Evolutionary conservation across 2,113 vertebrate genomes (phyloP), one percentile per base, ranked within the genome.

Genomic region (Neopipo cinnamomea): DNA sequence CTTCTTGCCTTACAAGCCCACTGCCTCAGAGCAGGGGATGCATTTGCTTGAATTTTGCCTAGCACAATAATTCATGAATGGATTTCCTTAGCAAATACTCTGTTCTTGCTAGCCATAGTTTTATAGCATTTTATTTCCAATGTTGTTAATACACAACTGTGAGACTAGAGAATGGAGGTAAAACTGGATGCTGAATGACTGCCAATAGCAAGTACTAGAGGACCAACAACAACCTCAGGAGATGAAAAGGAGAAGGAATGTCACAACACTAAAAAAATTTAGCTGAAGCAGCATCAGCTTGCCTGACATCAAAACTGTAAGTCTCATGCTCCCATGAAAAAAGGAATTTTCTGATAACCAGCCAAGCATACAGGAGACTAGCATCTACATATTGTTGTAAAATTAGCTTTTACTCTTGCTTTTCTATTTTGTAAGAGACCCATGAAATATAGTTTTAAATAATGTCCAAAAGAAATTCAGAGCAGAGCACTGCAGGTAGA

Each of bases 371-470:
- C 22, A 84, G 24, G 56, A 88, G 8, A n/a, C 35, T 90, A 58
- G 23, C 23, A 75, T 75, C 73, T 93, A 88, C 55, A 21, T 44
- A 53, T 39, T 2, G 1, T 23, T 92, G 33, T 53, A 91, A 95
- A 91, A 96, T 78, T 89, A 93, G 14, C 41, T 92, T 96, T 86
- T 88, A 83, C 6, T 77, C 28, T 79, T 71, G 27, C 14, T 91
- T 75, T 95, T 89, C 37, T 74, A 4, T 85, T 93, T 95, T 84
- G n/a, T 25, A 76, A 88, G 39, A 78, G 15, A 70, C 33, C 19
- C 28, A 72, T 74, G 86, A 80, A 88, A 93, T 39, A 47, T 7
- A 61, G 18, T 65, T 93, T 88, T 81, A 72, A 91, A 85, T 62
- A 94, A 91, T 56, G 44, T 4, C 73, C 49, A 41, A 44, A 84